Evolutionary conservation across 2,797 vertebrate genomes (phyloP), one percentile per base, ranked within the genome.

Genomic region (Paedocypris micromegethes): DNA sequence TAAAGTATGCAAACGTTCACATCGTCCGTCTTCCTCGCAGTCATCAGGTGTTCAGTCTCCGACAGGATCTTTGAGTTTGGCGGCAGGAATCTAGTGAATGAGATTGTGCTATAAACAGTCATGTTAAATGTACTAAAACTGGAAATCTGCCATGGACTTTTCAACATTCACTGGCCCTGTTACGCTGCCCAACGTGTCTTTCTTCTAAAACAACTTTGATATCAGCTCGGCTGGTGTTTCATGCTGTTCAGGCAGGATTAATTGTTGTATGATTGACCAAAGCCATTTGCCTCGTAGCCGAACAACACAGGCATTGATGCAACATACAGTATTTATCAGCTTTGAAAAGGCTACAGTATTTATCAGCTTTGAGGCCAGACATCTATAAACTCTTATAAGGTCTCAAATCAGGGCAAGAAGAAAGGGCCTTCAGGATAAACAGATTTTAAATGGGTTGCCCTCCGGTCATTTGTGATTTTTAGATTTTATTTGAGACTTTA

Each of bases 351-450:
- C n/a, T 75, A 76, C 77, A 23, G 23, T 23, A 23, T 81, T 70
- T 59, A 72, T 75, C 72, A 75, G 64, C 58, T 49, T 55, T 87
- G 84, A 83, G 70, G 78, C 84, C 87, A 87, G 85, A 69, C 78
- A 72, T 72, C n/a, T 68, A 75, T 69, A 70, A 68, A 74, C 38
- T 55, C 61, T 38, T 42, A 63, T 59, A 66, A 66, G 42, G 47
- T 37, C 56, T 69, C 7, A 52, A 38, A 61, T 57, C 56, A 47
- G 58, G 9, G 56, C 47, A 60, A 40, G 48, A 52, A 51, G 61
- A 71, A 71, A 58, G 53, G 9, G 54, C 55, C 58, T 58, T 68
- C 48, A 5, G 39, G 45, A 43, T 53, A 37, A 70, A 66, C 58
- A 61, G n/a, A 60, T 52, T 23, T 47, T 51, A 47, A 57, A 7